Conservation (phyloP, 2,113 vertebrate genomes). For the Chloebia gouldiae region DNA sequence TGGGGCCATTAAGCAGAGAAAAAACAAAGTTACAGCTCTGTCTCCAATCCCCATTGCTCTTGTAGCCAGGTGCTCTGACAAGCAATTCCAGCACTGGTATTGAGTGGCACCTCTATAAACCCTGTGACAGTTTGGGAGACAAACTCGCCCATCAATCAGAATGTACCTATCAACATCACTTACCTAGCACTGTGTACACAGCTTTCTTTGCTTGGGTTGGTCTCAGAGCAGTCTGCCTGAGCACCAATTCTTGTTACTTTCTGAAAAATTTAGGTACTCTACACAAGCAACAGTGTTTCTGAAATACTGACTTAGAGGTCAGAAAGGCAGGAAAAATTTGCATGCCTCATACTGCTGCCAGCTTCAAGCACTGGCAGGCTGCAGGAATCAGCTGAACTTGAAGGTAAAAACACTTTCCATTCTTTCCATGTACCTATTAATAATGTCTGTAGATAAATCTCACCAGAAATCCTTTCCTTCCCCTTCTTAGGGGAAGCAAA, state of each 20-base stretch:
- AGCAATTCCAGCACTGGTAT: conserved; percentile 76
- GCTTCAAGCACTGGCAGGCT: neutral
- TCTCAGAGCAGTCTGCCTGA: neutral
- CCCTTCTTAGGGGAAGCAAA: neutral
- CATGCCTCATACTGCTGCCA: neutral
- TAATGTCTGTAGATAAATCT: neutral
- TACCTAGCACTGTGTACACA: conserved; percentile 69
- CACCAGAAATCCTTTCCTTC: neutral
- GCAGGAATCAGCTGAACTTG: neutral
- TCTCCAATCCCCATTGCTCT: conserved; percentile 74
- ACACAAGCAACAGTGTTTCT: neutral
- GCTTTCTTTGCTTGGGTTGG: conserved; percentile 48
- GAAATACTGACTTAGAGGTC: neutral
- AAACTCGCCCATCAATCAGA: conserved; percentile 90
- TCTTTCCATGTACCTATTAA: neutral
- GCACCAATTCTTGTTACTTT: neutral
- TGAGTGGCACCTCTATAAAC: conserved; percentile 98
- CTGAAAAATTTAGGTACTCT: conserved; percentile 37
- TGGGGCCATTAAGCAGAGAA: conserved; percentile 73
- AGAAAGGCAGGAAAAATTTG: neutral
- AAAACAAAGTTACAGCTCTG: conserved; percentile 81
- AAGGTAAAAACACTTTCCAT: neutral
- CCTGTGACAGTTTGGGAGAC: conserved; percentile 93
- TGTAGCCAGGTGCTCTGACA: conserved; percentile 78
- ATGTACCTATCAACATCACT: conserved; percentile 91